A percentile compares a stretch with the other conserved stretches of the same genome.
Conservation (phyloP, 1,140 invertebrate species). For the Alviniconcha marisindica region DNA sequence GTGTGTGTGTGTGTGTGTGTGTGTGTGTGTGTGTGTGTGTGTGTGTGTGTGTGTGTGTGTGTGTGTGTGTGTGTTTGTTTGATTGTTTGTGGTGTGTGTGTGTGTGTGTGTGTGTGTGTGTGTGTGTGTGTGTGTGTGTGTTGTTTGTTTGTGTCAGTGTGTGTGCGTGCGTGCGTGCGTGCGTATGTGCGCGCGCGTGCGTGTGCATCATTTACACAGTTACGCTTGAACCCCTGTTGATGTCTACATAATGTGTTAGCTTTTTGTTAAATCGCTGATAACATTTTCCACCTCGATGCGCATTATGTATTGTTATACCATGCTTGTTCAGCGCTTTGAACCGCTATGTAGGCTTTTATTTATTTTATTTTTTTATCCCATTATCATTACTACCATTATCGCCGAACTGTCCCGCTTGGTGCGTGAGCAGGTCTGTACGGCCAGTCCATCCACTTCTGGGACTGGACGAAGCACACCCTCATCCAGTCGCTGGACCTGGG, state of each 20-base stretch:
- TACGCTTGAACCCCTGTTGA: background rate
- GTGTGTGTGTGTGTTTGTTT: no score
- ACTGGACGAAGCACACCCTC: slow-evolving; percentile 89
- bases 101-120: background rate
- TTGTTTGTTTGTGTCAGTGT: no score
- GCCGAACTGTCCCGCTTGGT: background rate
- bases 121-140: no score
- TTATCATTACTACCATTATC: background rate
- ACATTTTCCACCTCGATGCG: background rate
- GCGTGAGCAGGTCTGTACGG: slow-evolving; percentile 84
- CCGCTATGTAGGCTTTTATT: background rate
- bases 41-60: background rate
- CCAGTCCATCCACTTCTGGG: slow-evolving; percentile 90
- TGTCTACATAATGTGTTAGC: background rate
- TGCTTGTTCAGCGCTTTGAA: background rate
- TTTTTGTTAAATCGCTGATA: background rate
- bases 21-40: background rate
- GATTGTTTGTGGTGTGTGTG: no score
- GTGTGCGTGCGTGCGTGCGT: background rate
- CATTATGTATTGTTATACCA: background rate
- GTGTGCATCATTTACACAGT: background rate
- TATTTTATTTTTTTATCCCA: background rate
- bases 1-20: slow-evolving; percentile 7
- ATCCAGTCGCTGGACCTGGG: slow-evolving; percentile 92
- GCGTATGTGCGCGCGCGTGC: background rate